These are phyloP conservation scores for Eulithis testata DNA, from an alignment of 2,888 invertebrate genomes.

Conservation along the genomic window DNA sequence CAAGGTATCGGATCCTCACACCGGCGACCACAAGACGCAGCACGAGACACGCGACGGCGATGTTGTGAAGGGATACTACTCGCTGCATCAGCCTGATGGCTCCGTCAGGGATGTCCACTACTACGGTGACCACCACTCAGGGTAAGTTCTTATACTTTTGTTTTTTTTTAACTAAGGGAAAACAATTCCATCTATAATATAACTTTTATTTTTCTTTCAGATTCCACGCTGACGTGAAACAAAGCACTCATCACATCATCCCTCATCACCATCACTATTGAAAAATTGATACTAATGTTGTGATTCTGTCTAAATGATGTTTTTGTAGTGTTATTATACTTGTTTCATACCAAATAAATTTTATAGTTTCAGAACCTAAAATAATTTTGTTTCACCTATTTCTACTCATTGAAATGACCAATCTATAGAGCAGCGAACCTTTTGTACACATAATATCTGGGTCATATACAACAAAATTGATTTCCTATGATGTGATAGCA, in stretches of 20 bases:
- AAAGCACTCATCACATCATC: constrained; percentile 51
- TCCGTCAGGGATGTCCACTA: constrained; percentile 71
- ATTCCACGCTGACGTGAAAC: constrained; percentile 57
- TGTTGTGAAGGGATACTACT: constrained; percentile 66
- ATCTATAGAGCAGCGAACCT: too few relatives aligned
- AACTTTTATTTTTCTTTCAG: constrained; percentile 34
- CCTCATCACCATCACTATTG: constrained; percentile 42
- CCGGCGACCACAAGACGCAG: constrained; percentile 79
- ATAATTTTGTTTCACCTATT: not conserved
- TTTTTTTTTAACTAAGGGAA: too few relatives aligned
- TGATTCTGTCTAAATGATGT: not conserved
- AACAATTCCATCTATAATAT: not conserved
- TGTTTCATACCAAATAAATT: constrained; percentile 6
- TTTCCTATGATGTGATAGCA: too few relatives aligned
- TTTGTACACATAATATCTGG: too few relatives aligned
- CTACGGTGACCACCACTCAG: constrained; percentile 76
- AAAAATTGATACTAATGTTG: not conserved
- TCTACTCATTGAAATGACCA: not conserved
- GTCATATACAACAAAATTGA: too few relatives aligned
- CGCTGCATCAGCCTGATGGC: constrained; percentile 67
- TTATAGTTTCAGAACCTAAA: not conserved
- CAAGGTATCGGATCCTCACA: constrained; percentile 71
- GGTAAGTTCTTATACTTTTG: constrained; percentile 39
- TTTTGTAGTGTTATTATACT: not conserved
- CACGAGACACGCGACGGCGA: constrained; percentile 71